A percentile compares a stretch with the other conserved stretches of the same genome.
These are phyloP conservation scores for Bembecia ichneumoniformis DNA, from an alignment of 2,888 invertebrate species.

Conservation along the genomic window DNA sequence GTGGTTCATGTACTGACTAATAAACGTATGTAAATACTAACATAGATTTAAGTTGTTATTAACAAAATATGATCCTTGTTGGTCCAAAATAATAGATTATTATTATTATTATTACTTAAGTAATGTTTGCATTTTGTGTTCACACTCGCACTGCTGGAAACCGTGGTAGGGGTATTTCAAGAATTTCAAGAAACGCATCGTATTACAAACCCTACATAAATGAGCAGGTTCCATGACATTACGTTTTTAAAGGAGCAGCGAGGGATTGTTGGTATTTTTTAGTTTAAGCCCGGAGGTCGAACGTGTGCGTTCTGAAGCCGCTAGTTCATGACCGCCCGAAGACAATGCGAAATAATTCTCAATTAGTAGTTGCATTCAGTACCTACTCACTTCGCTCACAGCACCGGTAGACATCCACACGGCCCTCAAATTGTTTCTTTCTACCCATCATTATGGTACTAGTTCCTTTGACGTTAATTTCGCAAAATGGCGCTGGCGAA, in stretches of 20 bases:
- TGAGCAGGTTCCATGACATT: constrained; percentile 2
- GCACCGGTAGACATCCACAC: no score
- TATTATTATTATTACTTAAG: no score
- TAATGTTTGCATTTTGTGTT: no score
- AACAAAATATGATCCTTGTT: no score
- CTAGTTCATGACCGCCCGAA: constrained; percentile 43
- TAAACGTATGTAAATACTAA: no score
- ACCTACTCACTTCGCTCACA: not conserved
- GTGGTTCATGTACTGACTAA: no score
- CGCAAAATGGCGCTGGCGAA: constrained; percentile 4
- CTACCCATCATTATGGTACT: no score
- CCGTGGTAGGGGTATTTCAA: not conserved
- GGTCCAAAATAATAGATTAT: no score
- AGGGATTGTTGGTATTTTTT: constrained; percentile 5
- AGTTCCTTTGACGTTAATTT: constrained; percentile 7
- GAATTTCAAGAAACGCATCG: constrained; percentile 21
- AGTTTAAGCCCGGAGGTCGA: constrained; percentile 14
- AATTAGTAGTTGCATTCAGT: constrained; percentile 25
- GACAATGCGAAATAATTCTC: constrained; percentile 30
- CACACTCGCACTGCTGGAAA: no score
- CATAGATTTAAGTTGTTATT: no score
- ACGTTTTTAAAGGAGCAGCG: constrained; percentile 4
- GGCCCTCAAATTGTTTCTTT: no score
- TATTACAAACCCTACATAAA: constrained; percentile 1
- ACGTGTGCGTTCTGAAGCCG: constrained; percentile 16